These are phyloP conservation scores for Nothoprocta perdicaria DNA, from an alignment of 2,113 vertebrate species.

Conservation along the genomic window DNA sequence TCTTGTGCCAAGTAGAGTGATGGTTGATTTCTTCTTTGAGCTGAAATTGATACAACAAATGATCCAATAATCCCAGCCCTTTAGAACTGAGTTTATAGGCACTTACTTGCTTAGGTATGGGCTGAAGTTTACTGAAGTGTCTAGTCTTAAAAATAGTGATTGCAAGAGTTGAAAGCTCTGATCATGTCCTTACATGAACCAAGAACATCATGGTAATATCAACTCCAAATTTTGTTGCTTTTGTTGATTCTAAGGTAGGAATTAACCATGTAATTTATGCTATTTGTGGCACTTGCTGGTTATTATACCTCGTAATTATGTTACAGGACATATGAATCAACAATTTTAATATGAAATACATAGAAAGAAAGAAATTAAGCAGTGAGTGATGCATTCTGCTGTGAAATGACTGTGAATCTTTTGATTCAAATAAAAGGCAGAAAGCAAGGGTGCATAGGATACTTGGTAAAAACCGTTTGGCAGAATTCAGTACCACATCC, in stretches of 20 bases:
- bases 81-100: background rate
- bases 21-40: background rate
- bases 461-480: conserved; percentile 17
- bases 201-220: background rate
- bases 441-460: conserved; percentile 16
- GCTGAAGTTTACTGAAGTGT: background rate
- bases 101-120: background rate
- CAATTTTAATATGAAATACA: conserved; percentile 6
- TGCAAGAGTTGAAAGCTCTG: background rate
- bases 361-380: conserved; percentile 24
- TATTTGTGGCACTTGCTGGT: background rate
- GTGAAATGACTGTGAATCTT: conserved; percentile 38
- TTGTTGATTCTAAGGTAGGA: background rate
- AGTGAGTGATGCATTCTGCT: conserved; percentile 35
- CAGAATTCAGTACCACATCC: conserved; percentile 10
- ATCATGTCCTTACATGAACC: background rate
- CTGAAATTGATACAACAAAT: background rate
- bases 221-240: background rate
- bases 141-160: background rate
- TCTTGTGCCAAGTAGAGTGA: background rate
- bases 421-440: conserved; percentile 42
- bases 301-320: background rate
- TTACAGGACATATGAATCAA: background rate
- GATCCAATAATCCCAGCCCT: background rate
- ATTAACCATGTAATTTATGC: background rate